Conservation (phyloP, 1,140 invertebrate species). For the Caenorhabditis elegans region WBcel235 BX284604.4:9888501-9889000, state of each 20-base stretch:
- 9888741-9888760: too few relatives aligned
- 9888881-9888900: neutral
- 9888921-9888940: neutral
- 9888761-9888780: too few relatives aligned
- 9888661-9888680: too few relatives aligned
- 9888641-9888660: neutral
- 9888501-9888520: neutral
- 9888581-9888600: neutral
- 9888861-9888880: too few relatives aligned
- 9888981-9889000: neutral
- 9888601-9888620: neutral
- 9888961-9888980: neutral
- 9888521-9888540: neutral
- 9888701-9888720: too few relatives aligned
- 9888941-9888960: neutral
- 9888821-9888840: too few relatives aligned
- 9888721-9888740: too few relatives aligned
- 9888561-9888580: neutral
- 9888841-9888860: too few relatives aligned
- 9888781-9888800: too few relatives aligned
- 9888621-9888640: neutral
- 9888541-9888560: slow-evolving; percentile 1
- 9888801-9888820: too few relatives aligned
- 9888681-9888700: too few relatives aligned
- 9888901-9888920: neutral